Base-by-base conservation (phyloP, 2,797 vertebrate genomes). In the Parauchenoglanis punctatus region DNA sequence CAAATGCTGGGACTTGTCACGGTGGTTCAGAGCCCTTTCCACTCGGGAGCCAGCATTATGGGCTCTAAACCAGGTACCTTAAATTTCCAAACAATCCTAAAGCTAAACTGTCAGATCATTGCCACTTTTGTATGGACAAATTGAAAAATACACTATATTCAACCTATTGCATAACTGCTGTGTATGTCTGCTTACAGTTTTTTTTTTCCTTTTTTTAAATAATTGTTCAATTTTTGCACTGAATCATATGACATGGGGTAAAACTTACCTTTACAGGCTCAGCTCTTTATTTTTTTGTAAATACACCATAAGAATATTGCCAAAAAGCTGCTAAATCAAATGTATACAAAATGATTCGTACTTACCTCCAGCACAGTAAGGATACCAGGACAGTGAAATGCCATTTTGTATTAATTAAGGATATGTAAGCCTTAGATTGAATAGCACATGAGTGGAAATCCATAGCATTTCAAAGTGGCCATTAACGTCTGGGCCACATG, bases 271-370 rank as follows among this genome's bases (percentile, higher is more conserved):
- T 86, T 83, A n/a, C 35, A 70, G 31, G 25, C 63, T 73, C 67
- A 25, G 23, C 70, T 63, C 25, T 18, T 54, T 40, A 40, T 40
- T 40, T 40, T 75, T 54, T 65, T 87, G 80, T 87, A 83, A 35
- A 83, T 87, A 87, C 86, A 83, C 70, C 80, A 44, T 40, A 11
- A 73, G 63, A 52, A 75, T 35, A 61, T 35, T 59, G 65, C 61
- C 52, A 82, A 76, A 72, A 88, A 88, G 87, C 88, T 89, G 88
- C 88, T 89, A 89, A 80, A 84, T 80, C 72, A 73, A 25, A 78
- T 80, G 88, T 86, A 78, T 75, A 76, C 75, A 75, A 80, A 86
- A 31, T 70, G 61, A 54, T 56, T 76, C 46, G 58, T 83, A 68
- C 31, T 86, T 83, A 65, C 81, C 81, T 86, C 80, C 72, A 61